Base-by-base conservation (phyloP, 2,113 vertebrate genomes). In the Pleuronectes platessa region DNA sequence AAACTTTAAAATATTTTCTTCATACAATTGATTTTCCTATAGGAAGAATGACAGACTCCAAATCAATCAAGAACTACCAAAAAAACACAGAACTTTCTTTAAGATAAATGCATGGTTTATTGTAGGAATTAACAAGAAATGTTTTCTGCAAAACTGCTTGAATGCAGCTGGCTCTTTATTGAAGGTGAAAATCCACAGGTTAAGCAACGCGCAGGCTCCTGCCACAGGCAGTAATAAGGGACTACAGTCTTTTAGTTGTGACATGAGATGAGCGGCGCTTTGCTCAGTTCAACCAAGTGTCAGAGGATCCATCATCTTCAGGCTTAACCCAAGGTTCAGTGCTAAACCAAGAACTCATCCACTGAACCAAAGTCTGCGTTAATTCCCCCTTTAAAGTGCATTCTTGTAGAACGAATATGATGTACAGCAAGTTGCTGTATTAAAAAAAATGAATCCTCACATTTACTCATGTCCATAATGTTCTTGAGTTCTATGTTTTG, bases 181-280 rank as follows among this genome's bases (percentile, higher is more conserved):
- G 67, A 88, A 78, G 74, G 75, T 90, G 90, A 91, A 92, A 92
- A 90, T 94, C 93, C 93, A 94, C 94, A 91, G 91, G 92, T 89
- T 60, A 81, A 88, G 79, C 65, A 86, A 90, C 81, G 90, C 45
- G 31, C 59, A 79, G 62, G 62, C 61, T 81, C 62, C 84, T 84
- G 84, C 79, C 66, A 84, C 56, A 61, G 76, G 81, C 82, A 86
- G 68, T 10, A 79, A 76, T 79, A 76, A 73, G 76, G 62, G 62
- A 74, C 37, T 37, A 18, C 23, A 79, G 82, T 88, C 76, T 88
- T 83, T 86, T 2, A 65, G 27, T 59, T 61, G 24, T 24, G 68
- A 61, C 37, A 66, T 42, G 64, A 83, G 81, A 74, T 54, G 70
- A 61, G 72, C 12, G 47, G 80, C 81, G 63, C 64, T 85, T 85